A percentile compares a stretch with the other conserved stretches of the same genome.
Conservation (phyloP, 2,113 vertebrate species). For the Orcinus orca region DNA sequence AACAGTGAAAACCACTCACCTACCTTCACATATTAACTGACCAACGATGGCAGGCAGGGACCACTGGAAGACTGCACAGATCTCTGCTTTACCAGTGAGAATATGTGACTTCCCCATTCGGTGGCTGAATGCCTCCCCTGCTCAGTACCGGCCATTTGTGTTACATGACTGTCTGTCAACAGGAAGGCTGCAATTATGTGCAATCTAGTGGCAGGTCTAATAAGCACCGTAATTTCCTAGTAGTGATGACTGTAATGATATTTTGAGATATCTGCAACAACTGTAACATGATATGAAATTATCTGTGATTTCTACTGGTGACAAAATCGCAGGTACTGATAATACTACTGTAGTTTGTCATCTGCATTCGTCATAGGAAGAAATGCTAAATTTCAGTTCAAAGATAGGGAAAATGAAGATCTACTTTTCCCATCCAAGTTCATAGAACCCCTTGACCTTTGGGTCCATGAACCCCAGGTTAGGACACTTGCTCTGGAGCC, state of each 20-base stretch:
- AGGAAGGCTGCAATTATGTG: conserved; percentile 47
- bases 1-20: neutral
- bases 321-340: neutral
- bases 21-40: neutral
- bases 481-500: neutral
- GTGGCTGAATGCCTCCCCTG: neutral
- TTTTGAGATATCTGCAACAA: conserved; percentile 60
- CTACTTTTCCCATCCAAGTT: neutral
- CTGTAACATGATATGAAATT: conserved; percentile 60
- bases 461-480: neutral
- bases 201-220: conserved; percentile 52
- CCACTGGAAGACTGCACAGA: neutral
- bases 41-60: neutral
- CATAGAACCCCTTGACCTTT: neutral
- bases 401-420: neutral
- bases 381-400: neutral
- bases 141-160: neutral
- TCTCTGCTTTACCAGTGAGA: neutral
- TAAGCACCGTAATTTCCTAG: conserved; percentile 33
- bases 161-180: conserved; percentile 46
- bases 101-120: neutral
- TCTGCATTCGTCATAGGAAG: neutral
- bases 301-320: conserved; percentile 33
- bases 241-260: conserved; percentile 57
- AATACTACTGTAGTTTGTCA: neutral